Percentiles rank a stretch among this genome's conserved stretches.
Conservation (phyloP, 2,888 invertebrate genomes). For the Cephus pygmeus region DNA sequence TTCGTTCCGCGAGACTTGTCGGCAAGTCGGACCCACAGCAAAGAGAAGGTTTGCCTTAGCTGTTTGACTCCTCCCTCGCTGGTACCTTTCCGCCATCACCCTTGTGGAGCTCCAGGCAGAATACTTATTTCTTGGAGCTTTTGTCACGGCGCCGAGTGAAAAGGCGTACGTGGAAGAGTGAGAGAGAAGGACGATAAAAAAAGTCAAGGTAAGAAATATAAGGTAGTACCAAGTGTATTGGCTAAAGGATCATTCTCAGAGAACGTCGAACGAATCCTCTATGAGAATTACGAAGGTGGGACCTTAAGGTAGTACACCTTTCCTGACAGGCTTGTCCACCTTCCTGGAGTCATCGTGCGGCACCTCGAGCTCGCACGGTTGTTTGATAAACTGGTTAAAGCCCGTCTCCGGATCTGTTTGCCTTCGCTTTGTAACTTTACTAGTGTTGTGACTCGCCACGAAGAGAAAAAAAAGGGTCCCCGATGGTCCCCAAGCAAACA, state of each 20-base stretch:
- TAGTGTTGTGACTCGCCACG: constrained; percentile 56
- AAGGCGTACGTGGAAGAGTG: not conserved
- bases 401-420: constrained; percentile 56
- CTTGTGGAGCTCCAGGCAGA: not conserved
- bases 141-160: constrained; percentile 7
- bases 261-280: not conserved
- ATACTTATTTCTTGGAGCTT: not conserved
- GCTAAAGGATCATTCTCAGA: not conserved
- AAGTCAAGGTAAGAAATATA: constrained; percentile 16
- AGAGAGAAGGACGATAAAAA: constrained; percentile 2
- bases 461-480: constrained; percentile 42
- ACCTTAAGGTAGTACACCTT: not conserved
- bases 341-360: not conserved
- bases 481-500: constrained; percentile 55
- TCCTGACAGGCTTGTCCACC: not conserved
- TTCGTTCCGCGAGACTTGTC: constrained; percentile 15
- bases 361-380: constrained; percentile 29
- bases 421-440: constrained; percentile 59
- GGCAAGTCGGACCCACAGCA: constrained; percentile 30
- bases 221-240: not conserved
- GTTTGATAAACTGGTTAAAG: constrained; percentile 58
- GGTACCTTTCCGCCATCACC: constrained; percentile 20
- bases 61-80: constrained; percentile 55
- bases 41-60: constrained; percentile 51
- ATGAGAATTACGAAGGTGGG: not conserved